Base-by-base conservation (phyloP, 2,797 vertebrate genomes). In the Anas capensis region DNA sequence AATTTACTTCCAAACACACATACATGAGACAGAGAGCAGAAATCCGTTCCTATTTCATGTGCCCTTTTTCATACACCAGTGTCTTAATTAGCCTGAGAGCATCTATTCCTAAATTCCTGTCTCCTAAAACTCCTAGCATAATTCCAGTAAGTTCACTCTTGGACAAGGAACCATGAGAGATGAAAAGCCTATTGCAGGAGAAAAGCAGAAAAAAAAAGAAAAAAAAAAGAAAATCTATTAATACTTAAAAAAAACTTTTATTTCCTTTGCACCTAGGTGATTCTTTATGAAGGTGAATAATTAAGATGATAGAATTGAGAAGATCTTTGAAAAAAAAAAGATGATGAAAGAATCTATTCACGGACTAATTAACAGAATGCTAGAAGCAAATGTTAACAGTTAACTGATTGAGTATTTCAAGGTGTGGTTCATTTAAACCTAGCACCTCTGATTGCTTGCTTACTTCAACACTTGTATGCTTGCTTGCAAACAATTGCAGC, bases 341-440 rank as follows among this genome's bases (percentile, higher is more conserved):
- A 71, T 1, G 13, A 93, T 73, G 88, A 95, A 96, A 95, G 71
- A 86, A 95, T 46, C 34, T 34, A 82, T 90, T 93, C 62, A 65
- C 29, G 17, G 83, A n/a, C 21, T 85, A 94, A 96, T 92, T 94
- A 95, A 86, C 65, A 92, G 88, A 91, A 51, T 75, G 60, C 70
- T 93, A 80, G 80, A 77, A 93, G 91, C 91, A 72, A 95, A 75
- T 71, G 53, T 84, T 90, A 92, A 92, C 80, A 84, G 93, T 92
- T 92, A 93, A 88, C 71, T 56, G 14, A 84, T 20, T 58, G 58
- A 84, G 51, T 38, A 64, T 90, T 77, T 95, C 44, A 90, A 94
- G 90, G 92, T 89, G 88, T 88, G 88, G 75, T 58, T 94, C 88
- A 36, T 73, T 92, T 58, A 86, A 83, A 81, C 42, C 34, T 34